Evolutionary conservation across 2,113 vertebrate genomes (phyloP).

Genomic region (Syngnathus scovelli): DNA sequence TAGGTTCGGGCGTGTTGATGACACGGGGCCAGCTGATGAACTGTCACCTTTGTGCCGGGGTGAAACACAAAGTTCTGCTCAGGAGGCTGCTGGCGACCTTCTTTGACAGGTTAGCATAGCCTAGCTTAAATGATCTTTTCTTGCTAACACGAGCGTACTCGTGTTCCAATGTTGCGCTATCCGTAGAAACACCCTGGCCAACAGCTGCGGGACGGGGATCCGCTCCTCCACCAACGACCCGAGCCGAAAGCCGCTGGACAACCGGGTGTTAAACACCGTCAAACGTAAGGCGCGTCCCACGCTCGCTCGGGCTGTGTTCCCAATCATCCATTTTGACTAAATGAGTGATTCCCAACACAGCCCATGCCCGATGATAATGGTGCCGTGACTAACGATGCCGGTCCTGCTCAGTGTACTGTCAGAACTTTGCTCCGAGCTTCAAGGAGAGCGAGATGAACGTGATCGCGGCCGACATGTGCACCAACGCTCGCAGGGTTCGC

Average conservation of each 20-base stretch:
- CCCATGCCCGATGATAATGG: neutral
- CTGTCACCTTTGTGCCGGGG: slow-evolving; percentile 93
- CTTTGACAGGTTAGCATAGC: slow-evolving; percentile 85
- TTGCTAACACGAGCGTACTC: neutral
- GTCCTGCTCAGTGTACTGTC: slow-evolving; percentile 85
- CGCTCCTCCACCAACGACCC: slow-evolving; percentile 96
- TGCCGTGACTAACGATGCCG: neutral
- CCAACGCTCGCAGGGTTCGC: slow-evolving; percentile 91
- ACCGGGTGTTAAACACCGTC: slow-evolving; percentile 93
- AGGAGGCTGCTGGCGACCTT: slow-evolving; percentile 93
- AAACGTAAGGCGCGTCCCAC: slow-evolving; percentile 78
- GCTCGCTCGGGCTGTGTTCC: neutral
- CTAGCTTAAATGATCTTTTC: neutral
- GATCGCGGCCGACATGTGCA: slow-evolving; percentile 98
- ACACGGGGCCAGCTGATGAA: slow-evolving; percentile 98
- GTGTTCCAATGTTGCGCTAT: slow-evolving; percentile 73
- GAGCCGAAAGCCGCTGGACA: slow-evolving; percentile 94
- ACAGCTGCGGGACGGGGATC: slow-evolving; percentile 97
- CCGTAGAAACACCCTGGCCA: slow-evolving; percentile 91
- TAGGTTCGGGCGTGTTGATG: slow-evolving; percentile 94
- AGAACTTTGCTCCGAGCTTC: slow-evolving; percentile 98
- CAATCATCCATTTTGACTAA: neutral
- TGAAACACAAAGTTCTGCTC: slow-evolving; percentile 97
- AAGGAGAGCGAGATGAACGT: slow-evolving; percentile 99
- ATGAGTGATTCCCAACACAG: slow-evolving; percentile 1